These are phyloP conservation scores for Corythoichthys intestinalis DNA, from an alignment of 2,113 vertebrate genomes.

Conservation along the genomic window DNA sequence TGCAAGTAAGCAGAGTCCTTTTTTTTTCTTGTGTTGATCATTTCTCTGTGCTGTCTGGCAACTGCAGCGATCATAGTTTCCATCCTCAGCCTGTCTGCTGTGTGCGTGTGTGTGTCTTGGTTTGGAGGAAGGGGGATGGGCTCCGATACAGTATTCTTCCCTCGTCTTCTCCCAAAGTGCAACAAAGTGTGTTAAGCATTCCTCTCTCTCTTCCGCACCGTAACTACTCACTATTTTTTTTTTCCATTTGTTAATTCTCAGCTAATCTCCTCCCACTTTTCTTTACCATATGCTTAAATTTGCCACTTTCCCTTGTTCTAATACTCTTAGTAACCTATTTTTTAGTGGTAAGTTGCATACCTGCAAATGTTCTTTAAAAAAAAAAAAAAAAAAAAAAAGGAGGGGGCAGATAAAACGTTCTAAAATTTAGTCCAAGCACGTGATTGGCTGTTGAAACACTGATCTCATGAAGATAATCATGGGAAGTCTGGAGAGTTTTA, in stretches of 20 bases:
- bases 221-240: slow-evolving; percentile 30
- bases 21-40: slow-evolving; percentile 33
- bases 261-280: slow-evolving; percentile 29
- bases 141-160: slow-evolving; percentile 53
- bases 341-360: background rate
- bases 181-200: slow-evolving; percentile 44
- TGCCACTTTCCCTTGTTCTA: background rate
- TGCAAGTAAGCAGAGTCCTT: background rate
- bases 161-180: slow-evolving; percentile 41
- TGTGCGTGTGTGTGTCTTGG: slow-evolving; percentile 37
- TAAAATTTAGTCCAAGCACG: background rate
- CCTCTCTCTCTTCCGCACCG: slow-evolving; percentile 40
- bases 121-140: slow-evolving; percentile 40
- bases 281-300: slow-evolving; percentile 16
- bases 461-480: slow-evolving; percentile 13
- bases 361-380: background rate
- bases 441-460: slow-evolving; percentile 21
- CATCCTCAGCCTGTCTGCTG: slow-evolving; percentile 52
- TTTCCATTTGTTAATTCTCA: slow-evolving; percentile 50
- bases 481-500: slow-evolving; percentile 8
- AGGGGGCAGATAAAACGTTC: background rate
- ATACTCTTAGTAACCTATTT: background rate
- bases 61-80: slow-evolving; percentile 62
- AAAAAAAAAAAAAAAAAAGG: too few relatives aligned
- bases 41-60: slow-evolving; percentile 57